Evolutionary conservation across 1,140 invertebrate species (phyloP), one percentile per base, ranked within the genome.

Genomic region (Drosophila azteca): DNA sequence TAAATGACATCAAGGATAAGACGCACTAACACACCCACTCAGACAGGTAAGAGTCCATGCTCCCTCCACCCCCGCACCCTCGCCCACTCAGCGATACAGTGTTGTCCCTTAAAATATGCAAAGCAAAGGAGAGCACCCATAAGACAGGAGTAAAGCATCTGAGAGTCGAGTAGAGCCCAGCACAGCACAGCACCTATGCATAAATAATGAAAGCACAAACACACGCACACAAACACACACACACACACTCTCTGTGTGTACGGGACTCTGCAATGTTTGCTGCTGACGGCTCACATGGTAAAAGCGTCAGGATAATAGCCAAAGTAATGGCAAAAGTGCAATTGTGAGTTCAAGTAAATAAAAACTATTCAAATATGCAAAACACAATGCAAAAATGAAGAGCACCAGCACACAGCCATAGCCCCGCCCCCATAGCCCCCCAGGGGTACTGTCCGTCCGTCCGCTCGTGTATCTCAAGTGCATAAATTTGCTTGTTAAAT

Each of bases 341-440:
- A 88, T 88, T 88, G 84, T 80, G 80, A 88, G 84, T 88, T 89
- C 77, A 89, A 89, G 84, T 88, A 89, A 88, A 89, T 88, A 89
- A 89, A 88, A 88, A 89, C 80, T 84, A 77, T 84, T 88, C 79
- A 89, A 89, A 88, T 88, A 88, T 88, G 84, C 80, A 88, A 89
- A 89, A 78, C 72, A 88, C 79, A 87, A 82, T 82, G 69, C 70
- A 87, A 79, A 78, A 78, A 87, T 87, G 79, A 87, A 87, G 45
- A 68, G 55, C 62, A 11, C 15, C 60, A 44, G 17, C 46, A 57
- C 49, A 50, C 49, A 24, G 31, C 26, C 44, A 26, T 41, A 35
- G 45, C 35, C 26, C 69, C 52, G 45, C 35, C 26, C 69, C 26
- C 44, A 26, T 41, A 35, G 45, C 35, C 26, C 69, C 66, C 7